Conservation (phyloP, 1,140 invertebrate genomes). For the Heliconius himera region DNA sequence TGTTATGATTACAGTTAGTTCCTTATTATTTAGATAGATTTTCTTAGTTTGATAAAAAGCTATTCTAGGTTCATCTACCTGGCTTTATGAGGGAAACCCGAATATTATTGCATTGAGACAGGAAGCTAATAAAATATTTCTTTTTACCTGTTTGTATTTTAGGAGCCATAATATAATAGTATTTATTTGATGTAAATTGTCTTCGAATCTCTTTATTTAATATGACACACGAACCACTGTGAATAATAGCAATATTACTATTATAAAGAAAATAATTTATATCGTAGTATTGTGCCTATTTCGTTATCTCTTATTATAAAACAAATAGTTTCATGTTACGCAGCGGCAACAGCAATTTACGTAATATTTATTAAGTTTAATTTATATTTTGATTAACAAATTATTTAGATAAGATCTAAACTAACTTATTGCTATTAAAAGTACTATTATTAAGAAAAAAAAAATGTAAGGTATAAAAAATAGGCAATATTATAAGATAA, state of each 20-base stretch:
- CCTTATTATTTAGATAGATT: no score
- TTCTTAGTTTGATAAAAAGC: no score
- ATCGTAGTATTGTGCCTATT: neutral
- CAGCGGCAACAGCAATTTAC: neutral
- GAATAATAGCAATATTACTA: neutral
- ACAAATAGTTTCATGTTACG: constrained; percentile 8
- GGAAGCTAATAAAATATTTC: neutral
- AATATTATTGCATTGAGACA: neutral
- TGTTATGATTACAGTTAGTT: no score
- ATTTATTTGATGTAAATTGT: neutral
- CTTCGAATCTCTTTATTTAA: neutral
- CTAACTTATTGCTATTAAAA: no score
- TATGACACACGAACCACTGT: neutral
- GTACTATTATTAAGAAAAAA: no score
- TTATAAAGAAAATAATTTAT: neutral
- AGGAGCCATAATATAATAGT: neutral
- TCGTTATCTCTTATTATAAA: neutral
- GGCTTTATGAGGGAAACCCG: neutral
- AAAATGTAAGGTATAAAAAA: no score
- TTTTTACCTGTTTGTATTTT: constrained; percentile 29
- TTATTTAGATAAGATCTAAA: no score
- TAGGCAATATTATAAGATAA: no score
- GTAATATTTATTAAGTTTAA: neutral
- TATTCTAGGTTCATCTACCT: neutral
- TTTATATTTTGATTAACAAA: no score